phyloP scores from a whole-genome alignment of 2,888 invertebrate genomes.

The Nomada lathburiana region DNA sequence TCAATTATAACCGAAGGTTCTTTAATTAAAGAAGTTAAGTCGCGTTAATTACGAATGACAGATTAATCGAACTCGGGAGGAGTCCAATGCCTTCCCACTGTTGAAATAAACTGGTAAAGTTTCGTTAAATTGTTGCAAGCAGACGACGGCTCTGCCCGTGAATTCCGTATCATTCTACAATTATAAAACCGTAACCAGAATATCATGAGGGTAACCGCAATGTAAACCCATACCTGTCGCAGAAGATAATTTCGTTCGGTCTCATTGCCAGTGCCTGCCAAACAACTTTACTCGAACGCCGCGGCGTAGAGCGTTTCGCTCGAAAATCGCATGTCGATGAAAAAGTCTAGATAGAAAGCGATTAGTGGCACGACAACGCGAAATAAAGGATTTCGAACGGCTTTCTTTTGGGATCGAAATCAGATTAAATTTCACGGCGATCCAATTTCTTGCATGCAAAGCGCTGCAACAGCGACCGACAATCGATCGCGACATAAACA shows the following conservation, averaged over 20 bases:
- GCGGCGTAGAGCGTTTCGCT: neutral
- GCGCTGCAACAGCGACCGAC: constrained; percentile 26
- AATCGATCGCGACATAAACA: constrained; percentile 22
- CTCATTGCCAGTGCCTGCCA: no score
- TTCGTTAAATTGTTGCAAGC: neutral
- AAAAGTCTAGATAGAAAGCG: constrained; percentile 22
- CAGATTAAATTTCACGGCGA: constrained; percentile 51
- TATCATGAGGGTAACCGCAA: no score
- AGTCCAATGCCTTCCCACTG: neutral
- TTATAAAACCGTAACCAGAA: no score
- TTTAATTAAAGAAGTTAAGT: constrained; percentile 82
- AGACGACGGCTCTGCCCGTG: neutral
- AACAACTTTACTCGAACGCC: neutral
- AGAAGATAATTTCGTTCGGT: no score
- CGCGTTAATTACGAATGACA: constrained; percentile 17
- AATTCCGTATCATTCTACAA: no score
- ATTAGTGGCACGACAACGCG: constrained; percentile 47
- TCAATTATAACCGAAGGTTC: constrained; percentile 81
- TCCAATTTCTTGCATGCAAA: constrained; percentile 55
- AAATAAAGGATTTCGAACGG: constrained; percentile 59
- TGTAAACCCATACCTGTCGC: no score
- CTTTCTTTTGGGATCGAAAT: constrained; percentile 34
- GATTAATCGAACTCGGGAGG: constrained; percentile 27
- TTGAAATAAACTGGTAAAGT: neutral
- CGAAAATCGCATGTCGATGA: constrained; percentile 36